phyloP scores from a whole-genome alignment of 1,140 invertebrate species.

The Frieseomelitta varia region DNA sequence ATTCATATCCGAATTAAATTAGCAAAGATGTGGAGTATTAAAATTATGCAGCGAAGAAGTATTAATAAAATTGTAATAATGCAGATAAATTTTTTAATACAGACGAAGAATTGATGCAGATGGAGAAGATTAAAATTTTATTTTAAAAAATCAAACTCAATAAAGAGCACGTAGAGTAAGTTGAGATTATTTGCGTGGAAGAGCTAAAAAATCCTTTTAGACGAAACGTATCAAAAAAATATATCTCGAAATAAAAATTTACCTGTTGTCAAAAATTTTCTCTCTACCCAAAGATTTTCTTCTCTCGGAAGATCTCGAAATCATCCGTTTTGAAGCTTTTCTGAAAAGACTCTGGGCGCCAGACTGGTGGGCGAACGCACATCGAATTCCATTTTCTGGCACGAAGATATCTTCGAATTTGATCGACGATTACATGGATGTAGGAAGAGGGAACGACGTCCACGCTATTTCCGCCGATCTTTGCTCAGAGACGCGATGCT shows the following conservation, averaged over 20 bases:
- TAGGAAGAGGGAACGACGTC: background rate
- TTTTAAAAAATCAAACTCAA: too few species aligned
- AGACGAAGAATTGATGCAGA: too few species aligned
- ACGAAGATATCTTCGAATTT: background rate
- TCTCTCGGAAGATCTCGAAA: background rate
- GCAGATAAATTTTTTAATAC: too few species aligned
- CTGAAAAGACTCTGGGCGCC: too few species aligned
- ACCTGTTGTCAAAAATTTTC: background rate
- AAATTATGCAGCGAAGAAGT: background rate
- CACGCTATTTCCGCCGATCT: constrained; percentile 37
- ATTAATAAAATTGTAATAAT: too few species aligned
- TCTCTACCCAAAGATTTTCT: background rate
- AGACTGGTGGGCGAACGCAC: background rate
- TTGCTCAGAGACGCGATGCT: constrained; percentile 68
- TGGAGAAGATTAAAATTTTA: too few species aligned
- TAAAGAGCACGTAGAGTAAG: too few species aligned
- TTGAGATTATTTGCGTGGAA: background rate
- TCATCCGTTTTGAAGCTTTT: background rate
- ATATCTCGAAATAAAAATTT: background rate
- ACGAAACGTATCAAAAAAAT: background rate
- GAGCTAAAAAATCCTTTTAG: background rate
- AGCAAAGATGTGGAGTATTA: background rate
- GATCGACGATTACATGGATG: background rate
- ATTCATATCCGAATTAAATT: background rate
- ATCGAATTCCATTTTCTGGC: background rate